These are phyloP conservation scores for Callopanchax toddi DNA, from an alignment of 2,113 vertebrate genomes.

Conservation along the genomic window DNA sequence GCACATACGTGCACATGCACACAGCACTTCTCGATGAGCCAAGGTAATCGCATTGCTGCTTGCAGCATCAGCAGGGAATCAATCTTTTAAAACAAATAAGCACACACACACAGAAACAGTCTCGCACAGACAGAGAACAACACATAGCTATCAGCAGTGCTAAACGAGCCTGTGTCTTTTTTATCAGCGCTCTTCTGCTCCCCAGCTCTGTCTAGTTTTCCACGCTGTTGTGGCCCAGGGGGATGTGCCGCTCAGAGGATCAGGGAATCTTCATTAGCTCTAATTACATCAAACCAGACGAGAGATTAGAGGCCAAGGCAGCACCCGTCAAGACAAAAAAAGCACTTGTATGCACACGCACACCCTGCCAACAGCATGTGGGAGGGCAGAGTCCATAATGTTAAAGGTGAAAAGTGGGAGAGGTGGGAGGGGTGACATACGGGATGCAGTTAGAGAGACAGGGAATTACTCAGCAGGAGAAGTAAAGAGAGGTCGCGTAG, in stretches of 20 bases:
- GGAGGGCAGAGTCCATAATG: conserved; percentile 51
- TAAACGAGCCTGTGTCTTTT: conserved; percentile 72
- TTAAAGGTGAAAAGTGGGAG: conserved; percentile 67
- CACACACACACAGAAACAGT: conserved; percentile 39
- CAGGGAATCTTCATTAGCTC: conserved; percentile 82
- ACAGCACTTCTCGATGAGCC: conserved; percentile 55
- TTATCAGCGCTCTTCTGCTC: conserved; percentile 68
- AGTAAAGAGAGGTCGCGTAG: conserved; percentile 34
- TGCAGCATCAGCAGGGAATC: conserved; percentile 76
- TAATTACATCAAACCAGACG: conserved; percentile 82
- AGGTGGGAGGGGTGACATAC: conserved; percentile 50
- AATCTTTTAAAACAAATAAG: conserved; percentile 79
- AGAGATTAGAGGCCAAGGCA: conserved; percentile 76
- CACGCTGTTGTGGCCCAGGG: conserved; percentile 65
- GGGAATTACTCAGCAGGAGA: conserved; percentile 54
- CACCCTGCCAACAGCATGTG: conserved; percentile 39
- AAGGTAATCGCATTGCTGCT: conserved; percentile 75
- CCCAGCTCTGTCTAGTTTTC: conserved; percentile 65
- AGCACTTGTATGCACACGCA: conserved; percentile 29
- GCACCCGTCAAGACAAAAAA: conserved; percentile 61
- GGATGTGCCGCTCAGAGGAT: conserved; percentile 73
- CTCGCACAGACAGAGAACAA: conserved; percentile 36
- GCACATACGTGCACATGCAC: conserved; percentile 38
- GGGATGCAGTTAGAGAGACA: conserved; percentile 43
- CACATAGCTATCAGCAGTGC: conserved; percentile 71